Conservation (phyloP, 2,797 vertebrate species). For the Leucoraja ocellata region DNA sequence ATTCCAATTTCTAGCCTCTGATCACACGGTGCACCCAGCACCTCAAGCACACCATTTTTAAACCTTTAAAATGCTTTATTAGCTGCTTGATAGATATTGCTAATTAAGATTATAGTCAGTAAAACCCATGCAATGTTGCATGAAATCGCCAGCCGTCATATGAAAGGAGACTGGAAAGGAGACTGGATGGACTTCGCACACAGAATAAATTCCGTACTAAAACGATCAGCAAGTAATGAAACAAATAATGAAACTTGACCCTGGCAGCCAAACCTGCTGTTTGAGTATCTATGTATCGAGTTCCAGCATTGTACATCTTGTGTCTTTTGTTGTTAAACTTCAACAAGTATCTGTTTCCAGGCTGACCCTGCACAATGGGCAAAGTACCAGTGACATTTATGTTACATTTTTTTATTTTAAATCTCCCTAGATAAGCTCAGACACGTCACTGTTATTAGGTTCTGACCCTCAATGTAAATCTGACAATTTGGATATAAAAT, state of each 20-base stretch:
- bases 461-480: neutral
- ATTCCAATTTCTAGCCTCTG: neutral
- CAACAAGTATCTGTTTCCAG: constrained; percentile 2
- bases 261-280: neutral
- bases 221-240: neutral
- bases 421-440: neutral
- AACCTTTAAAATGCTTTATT: neutral
- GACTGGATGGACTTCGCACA: neutral
- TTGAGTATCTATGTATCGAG: neutral
- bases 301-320: neutral
- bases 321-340: neutral
- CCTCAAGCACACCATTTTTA: neutral
- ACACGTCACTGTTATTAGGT: neutral
- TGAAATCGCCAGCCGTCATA: neutral
- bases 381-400: neutral
- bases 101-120: neutral
- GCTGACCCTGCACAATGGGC: neutral
- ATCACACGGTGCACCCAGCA: neutral
- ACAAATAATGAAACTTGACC: neutral
- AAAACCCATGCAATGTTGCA: neutral
- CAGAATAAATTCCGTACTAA: neutral
- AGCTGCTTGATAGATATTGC: neutral
- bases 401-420: neutral
- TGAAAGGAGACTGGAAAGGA: neutral
- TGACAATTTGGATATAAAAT: neutral